These are phyloP conservation scores for Corythaeola cristata DNA, from an alignment of 2,113 vertebrate species.

Conservation along the genomic window DNA sequence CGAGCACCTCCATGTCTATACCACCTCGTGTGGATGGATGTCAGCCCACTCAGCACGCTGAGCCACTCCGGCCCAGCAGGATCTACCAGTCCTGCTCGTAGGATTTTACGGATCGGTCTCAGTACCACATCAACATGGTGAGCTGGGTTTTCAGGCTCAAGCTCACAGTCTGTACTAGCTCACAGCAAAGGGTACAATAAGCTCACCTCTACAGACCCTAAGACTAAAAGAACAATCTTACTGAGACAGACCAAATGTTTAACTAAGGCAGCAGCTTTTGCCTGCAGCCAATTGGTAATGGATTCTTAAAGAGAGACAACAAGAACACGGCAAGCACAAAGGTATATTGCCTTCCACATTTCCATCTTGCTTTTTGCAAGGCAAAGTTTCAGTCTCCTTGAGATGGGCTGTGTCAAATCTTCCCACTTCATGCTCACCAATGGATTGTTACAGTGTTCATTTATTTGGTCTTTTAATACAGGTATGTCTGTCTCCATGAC, in stretches of 20 bases:
- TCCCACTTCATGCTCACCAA: neutral
- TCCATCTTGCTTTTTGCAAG: neutral
- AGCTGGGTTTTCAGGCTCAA: neutral
- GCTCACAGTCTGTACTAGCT: neutral
- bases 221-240: neutral
- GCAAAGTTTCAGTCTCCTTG: neutral
- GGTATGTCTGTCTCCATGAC: neutral
- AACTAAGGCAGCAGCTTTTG: neutral
- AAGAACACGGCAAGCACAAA: neutral
- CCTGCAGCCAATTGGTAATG: neutral
- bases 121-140: neutral
- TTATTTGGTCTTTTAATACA: neutral
- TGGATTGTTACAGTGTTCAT: neutral
- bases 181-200: neutral
- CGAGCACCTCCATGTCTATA: neutral
- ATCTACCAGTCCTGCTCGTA: neutral
- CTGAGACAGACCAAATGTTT: neutral
- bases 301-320: neutral
- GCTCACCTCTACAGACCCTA: neutral
- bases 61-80: neutral
- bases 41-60: neutral
- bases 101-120: neutral
- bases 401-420: neutral
- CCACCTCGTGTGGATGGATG: fast-evolving
- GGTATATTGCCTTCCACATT: neutral